phyloP scores from a whole-genome alignment of 2,888 invertebrate genomes.

The Plebejus argus region DNA sequence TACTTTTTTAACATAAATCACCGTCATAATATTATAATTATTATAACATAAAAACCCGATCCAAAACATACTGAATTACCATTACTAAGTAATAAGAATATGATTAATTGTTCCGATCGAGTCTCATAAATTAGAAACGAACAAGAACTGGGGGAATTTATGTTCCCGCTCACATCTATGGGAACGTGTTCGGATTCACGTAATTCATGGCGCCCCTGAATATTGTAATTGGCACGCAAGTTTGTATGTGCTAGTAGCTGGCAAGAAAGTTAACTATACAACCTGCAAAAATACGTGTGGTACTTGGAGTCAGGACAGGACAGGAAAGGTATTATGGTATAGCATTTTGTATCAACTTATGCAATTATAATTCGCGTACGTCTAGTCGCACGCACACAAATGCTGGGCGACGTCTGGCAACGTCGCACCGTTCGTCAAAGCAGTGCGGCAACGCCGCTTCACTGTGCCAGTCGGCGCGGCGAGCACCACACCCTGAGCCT shows the following conservation, averaged over 20 bases:
- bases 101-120: conserved; percentile 16
- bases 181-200: conserved; percentile 51
- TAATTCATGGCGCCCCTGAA: conserved; percentile 48
- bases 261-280: background rate
- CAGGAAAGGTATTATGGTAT: no score
- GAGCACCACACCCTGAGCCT: no score
- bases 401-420: no score
- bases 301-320: no score
- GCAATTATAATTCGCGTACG: no score
- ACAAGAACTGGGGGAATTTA: conserved; percentile 58
- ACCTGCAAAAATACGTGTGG: no score
- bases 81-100: conserved; percentile 16
- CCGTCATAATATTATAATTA: background rate
- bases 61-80: background rate
- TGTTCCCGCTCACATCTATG: conserved; percentile 41
- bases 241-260: background rate
- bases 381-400: no score
- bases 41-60: background rate
- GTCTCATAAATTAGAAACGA: conserved; percentile 55
- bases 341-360: no score
- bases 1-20: background rate
- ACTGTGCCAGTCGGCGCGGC: no score
- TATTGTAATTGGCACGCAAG: background rate
- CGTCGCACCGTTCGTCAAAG: no score
- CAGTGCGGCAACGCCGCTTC: no score